Evolutionary conservation across 2,888 invertebrate genomes (phyloP).

Genomic region (Netelia melanura): DNA sequence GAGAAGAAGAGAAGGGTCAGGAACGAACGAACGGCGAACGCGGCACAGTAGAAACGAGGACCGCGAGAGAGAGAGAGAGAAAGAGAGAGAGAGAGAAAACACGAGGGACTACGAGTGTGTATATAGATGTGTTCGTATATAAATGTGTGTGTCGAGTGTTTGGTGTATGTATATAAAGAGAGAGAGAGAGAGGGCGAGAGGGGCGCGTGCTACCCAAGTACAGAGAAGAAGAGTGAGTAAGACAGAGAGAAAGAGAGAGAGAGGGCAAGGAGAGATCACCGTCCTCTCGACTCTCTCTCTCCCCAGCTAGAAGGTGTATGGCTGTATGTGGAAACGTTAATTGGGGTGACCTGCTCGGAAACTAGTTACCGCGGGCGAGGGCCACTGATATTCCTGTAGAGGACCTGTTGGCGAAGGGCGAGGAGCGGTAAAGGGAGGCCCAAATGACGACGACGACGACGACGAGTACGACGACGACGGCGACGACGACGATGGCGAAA

Average conservation of each 20-base stretch:
- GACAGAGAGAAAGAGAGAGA: slow-evolving; percentile 54
- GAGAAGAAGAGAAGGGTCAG: slow-evolving; percentile 40
- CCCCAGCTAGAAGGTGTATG: slow-evolving; percentile 49
- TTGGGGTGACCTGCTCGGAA: slow-evolving; percentile 85
- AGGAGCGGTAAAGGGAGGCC: slow-evolving; percentile 49
- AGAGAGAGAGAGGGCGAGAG: slow-evolving; percentile 66
- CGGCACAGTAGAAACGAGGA: slow-evolving; percentile 27
- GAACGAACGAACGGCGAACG: slow-evolving; percentile 38
- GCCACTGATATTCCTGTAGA: slow-evolving; percentile 79
- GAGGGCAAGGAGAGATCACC: slow-evolving; percentile 66
- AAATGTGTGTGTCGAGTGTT: slow-evolving; percentile 66
- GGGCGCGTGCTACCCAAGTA: slow-evolving; percentile 50
- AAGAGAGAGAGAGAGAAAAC: slow-evolving; percentile 37
- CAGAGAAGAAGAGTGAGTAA: slow-evolving; percentile 46
- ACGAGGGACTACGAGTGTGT: slow-evolving; percentile 43
- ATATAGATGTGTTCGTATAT: slow-evolving; percentile 52
- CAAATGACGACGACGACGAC: slow-evolving; percentile 45
- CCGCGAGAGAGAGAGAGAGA: slow-evolving; percentile 32
- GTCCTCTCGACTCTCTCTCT: slow-evolving; percentile 59
- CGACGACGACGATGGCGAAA: slow-evolving; percentile 17
- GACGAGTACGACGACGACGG: slow-evolving; percentile 51
- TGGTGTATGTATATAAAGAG: slow-evolving; percentile 59
- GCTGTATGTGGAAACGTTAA: slow-evolving; percentile 84
- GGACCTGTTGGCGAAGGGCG: slow-evolving; percentile 66
- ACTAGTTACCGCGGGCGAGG: slow-evolving; percentile 82